Evolutionary conservation across 2,113 vertebrate species (phyloP).

Genomic region (Anguilla japonica): DNA sequence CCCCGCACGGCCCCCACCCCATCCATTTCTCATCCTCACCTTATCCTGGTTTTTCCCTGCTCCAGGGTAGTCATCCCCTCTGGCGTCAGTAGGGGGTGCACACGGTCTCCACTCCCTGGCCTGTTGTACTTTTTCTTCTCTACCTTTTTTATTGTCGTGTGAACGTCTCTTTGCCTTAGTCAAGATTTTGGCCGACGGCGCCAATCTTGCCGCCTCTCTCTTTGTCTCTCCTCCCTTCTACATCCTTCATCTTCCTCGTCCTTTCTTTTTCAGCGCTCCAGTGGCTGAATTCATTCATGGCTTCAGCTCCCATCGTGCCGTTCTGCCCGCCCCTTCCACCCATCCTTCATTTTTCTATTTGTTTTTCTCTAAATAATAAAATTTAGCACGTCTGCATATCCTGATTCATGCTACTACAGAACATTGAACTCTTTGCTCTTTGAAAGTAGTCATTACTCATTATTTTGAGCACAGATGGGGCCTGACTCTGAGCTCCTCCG

Average conservation of each 20-base stretch:
- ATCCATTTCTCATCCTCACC: not conserved
- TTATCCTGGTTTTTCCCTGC: no score
- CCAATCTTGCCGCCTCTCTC: not conserved
- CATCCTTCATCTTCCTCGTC: not conserved
- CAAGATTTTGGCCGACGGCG: not conserved
- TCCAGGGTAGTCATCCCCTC: not conserved
- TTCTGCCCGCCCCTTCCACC: not conserved
- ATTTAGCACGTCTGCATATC: not conserved
- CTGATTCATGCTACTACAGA: not conserved
- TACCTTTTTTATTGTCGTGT: not conserved
- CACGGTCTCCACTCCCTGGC: not conserved
- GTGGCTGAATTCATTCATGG: no score
- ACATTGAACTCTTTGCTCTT: not conserved
- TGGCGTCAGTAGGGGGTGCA: not conserved
- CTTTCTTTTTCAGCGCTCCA: not conserved
- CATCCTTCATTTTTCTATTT: not conserved
- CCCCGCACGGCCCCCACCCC: not conserved
- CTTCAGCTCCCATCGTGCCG: not conserved
- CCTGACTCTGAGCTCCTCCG: not conserved
- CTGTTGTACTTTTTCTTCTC: not conserved
- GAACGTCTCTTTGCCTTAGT: not conserved
- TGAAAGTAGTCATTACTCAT: not conserved
- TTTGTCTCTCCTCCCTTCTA: not conserved
- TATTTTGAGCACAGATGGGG: not conserved
- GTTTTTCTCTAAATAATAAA: not conserved